These are phyloP conservation scores for Remorina albescens DNA, from an alignment of 2,797 vertebrate genomes.

Conservation along the genomic window DNA sequence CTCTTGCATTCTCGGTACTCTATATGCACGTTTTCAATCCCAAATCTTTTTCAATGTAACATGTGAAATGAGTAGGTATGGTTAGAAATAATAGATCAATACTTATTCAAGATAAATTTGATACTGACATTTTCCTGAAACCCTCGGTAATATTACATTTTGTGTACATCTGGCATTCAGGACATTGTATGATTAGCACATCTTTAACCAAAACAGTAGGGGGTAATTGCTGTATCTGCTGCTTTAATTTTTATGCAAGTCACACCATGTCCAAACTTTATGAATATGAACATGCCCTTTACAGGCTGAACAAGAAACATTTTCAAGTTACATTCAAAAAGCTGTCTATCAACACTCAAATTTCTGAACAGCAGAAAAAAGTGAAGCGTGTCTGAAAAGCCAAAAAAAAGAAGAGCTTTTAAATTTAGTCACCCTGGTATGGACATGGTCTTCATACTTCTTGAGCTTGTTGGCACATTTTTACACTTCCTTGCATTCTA, in stretches of 20 bases:
- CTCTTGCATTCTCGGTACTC: constrained; percentile 96
- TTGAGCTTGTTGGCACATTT: constrained; percentile 31
- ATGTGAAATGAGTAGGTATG: background rate
- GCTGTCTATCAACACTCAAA: background rate
- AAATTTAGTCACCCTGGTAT: background rate
- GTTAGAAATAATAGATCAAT: background rate
- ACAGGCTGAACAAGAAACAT: background rate
- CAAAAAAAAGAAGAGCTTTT: background rate
- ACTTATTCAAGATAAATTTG: background rate
- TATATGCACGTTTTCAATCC: constrained; percentile 12
- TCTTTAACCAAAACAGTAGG: background rate
- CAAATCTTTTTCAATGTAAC: constrained; percentile 14
- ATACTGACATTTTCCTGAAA: background rate
- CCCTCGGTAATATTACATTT: background rate
- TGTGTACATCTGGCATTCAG: background rate
- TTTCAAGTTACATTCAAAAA: constrained; percentile 1
- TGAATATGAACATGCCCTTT: background rate
- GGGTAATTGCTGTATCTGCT: background rate
- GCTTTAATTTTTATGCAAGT: constrained; percentile 3
- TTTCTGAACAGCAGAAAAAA: background rate
- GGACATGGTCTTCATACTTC: constrained; percentile 25
- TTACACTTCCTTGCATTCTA: constrained; percentile 37
- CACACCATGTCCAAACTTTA: constrained; percentile 18
- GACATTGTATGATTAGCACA: background rate
- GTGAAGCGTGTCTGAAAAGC: background rate